phyloP scores from a whole-genome alignment of 2,113 vertebrate species.

The Poecile atricapillus region DNA sequence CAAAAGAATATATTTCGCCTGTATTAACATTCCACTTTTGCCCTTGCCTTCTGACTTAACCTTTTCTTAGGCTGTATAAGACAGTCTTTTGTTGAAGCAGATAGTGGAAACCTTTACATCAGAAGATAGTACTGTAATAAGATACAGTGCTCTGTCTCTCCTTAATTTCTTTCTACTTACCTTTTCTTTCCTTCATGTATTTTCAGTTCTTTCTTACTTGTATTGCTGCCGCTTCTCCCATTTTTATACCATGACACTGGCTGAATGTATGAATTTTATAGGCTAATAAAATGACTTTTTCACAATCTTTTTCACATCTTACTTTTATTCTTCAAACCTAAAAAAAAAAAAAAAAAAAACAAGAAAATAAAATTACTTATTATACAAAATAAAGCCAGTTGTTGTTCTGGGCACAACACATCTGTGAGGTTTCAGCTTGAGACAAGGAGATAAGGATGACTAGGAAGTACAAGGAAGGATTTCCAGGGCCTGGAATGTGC shows the following conservation, averaged over 20 bases:
- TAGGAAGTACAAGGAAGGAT: not conserved
- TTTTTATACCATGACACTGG: not conserved
- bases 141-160: not conserved
- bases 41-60: not conserved
- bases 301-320: not conserved
- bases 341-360: too few species aligned
- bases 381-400: not conserved
- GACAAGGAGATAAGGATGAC: not conserved
- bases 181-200: not conserved
- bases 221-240: not conserved
- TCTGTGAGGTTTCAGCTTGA: not conserved
- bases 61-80: not conserved
- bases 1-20: not conserved
- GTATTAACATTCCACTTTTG: not conserved
- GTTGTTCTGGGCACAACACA: not conserved
- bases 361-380: not conserved
- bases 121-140: not conserved
- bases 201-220: not conserved
- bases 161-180: not conserved
- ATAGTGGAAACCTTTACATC: not conserved
- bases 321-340: not conserved
- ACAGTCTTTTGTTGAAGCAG: not conserved
- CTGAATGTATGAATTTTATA: not conserved
- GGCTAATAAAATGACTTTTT: not conserved
- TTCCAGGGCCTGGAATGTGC: not conserved